phyloP scores from a whole-genome alignment of 2,113 vertebrate genomes.

The Stercorarius parasiticus region DNA sequence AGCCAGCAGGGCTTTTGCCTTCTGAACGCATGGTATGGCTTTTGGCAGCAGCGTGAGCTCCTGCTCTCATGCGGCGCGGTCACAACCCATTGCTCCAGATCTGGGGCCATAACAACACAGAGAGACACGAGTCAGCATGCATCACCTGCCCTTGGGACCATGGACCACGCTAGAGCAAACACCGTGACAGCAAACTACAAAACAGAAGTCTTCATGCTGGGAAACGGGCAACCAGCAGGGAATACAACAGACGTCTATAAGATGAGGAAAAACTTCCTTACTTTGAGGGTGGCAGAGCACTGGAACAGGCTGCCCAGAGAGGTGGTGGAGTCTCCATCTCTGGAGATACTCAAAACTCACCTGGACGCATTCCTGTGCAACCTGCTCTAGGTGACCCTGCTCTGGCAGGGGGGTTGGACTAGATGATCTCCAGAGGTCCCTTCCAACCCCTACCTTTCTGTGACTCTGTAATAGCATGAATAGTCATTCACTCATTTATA shows the following conservation, averaged over 20 bases:
- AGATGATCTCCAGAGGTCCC: background rate
- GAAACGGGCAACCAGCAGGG: background rate
- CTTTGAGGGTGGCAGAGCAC: background rate
- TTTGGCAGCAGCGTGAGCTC: background rate
- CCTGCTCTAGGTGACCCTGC: background rate
- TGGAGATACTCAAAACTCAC: background rate
- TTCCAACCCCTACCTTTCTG: background rate
- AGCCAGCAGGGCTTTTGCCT: background rate
- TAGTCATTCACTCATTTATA: background rate
- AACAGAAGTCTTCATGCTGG: background rate
- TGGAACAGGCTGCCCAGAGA: background rate
- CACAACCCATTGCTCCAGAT: accelerated
- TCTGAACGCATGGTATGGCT: background rate
- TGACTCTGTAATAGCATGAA: background rate
- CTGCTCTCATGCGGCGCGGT: background rate
- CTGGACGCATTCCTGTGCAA: background rate
- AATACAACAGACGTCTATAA: background rate
- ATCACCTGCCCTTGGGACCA: background rate
- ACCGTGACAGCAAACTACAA: background rate
- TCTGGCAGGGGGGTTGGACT: background rate
- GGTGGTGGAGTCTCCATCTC: background rate
- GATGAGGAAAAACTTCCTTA: background rate
- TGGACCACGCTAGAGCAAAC: accelerated
- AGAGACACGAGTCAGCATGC: background rate
- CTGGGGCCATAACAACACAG: background rate